A percentile compares a stretch with the other conserved stretches of the same genome.
Conservation (phyloP, 2,888 invertebrate species). For the Drosophila mercatorum region DNA sequence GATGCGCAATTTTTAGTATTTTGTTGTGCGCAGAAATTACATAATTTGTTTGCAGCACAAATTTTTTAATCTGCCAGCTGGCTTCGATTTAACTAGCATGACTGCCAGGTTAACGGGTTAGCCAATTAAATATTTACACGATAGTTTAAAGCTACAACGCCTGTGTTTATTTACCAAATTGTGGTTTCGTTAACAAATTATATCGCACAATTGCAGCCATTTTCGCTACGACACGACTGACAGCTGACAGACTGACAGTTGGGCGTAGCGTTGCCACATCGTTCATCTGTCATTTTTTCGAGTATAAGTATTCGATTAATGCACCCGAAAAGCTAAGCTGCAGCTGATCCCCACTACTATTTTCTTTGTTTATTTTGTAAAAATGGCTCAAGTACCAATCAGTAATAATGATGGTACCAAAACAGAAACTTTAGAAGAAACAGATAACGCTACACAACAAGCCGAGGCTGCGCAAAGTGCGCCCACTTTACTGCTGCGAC, state of each 20-base stretch:
- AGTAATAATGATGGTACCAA: slow-evolving; percentile 22
- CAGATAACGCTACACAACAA: slow-evolving; percentile 22
- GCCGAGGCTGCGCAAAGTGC: slow-evolving; percentile 21
- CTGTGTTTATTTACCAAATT: slow-evolving; percentile 87
- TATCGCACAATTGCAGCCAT: slow-evolving; percentile 91
- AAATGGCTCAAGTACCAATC: slow-evolving; percentile 55
- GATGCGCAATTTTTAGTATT: slow-evolving; percentile 55
- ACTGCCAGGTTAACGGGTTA: not conserved
- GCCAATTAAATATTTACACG: not conserved
- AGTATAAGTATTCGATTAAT: slow-evolving; percentile 9
- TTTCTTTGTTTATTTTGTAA: slow-evolving; percentile 44
- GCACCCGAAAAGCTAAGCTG: not conserved
- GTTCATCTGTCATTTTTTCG: not conserved
- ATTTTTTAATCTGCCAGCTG: slow-evolving; percentile 14
- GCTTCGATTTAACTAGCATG: not conserved
- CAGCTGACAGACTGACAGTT: slow-evolving; percentile 67
- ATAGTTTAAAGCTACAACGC: slow-evolving; percentile 2
- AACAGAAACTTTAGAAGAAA: slow-evolving; percentile 52
- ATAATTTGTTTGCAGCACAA: slow-evolving; percentile 52
- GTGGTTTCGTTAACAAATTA: slow-evolving; percentile 86
- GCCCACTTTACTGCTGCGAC: slow-evolving; percentile 85
- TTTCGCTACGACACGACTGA: slow-evolving; percentile 82
- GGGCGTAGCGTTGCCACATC: slow-evolving; percentile 48
- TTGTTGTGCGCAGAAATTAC: slow-evolving; percentile 62
- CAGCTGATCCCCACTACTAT: slow-evolving; percentile 13